Evolutionary conservation across 2,888 invertebrate genomes (phyloP), one percentile per base, ranked within the genome.

Genomic region (Axea sp.): DNA sequence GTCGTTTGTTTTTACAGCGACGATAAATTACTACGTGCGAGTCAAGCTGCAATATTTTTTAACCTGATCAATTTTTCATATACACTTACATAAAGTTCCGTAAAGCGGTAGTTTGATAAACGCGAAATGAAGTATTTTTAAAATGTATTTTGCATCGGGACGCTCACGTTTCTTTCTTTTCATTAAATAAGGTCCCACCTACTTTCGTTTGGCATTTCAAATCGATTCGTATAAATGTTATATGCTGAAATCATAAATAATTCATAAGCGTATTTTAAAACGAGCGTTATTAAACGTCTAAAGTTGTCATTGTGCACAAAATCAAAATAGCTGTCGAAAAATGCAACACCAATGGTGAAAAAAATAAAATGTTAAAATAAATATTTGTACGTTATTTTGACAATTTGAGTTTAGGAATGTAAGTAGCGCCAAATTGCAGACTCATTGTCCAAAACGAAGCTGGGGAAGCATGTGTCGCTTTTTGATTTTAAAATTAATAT

Each of bases 211-310:
- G 47, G 30, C 47, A 17, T 28, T 28, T 26, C 14, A 15, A 47
- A 33, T 49, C 22, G 17, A 31, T 49, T 33, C 15, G 11, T 41
- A 22, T 30, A 43, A 57, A 59, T 45, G 45, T 60, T 22, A 60
- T 37, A 37, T 47, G 22, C 22, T 14, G 26, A 37, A 37, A 30
- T 47, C 24, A 60, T 60, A 60, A 60, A 60, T 60, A 62, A 62
- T 62, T 49, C 49, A 49, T 39, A 4, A 31, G 3, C 8, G 17
- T 12, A 7, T 17, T 24, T 43, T 14, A 9, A 31, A 41, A 15
- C n/a, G 31, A 0, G 31, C 31, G 57, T 33, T 43, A 33, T 57
- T 39, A 28, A 39, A 37, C 24, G 31, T 31, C 55, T 22, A 57
- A 19, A 14, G 19, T 5, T 35, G 9, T 35, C 15, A 4, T 14